Base-by-base conservation (phyloP, 1,140 invertebrate species). In the Pectinophora gossypiella region DNA sequence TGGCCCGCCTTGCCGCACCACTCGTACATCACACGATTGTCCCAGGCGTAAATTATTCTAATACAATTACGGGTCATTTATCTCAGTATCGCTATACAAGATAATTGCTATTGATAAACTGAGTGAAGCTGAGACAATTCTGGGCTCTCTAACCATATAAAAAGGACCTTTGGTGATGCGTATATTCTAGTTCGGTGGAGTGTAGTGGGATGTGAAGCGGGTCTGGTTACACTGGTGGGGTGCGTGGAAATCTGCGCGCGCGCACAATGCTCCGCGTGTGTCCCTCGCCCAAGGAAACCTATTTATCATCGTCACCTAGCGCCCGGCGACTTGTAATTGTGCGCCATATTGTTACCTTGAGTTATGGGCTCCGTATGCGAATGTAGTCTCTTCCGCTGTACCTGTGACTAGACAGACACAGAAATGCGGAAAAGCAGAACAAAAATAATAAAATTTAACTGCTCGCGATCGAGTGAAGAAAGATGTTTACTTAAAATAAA, bases 281-380 rank as follows among this genome's bases (percentile, higher is more conserved):
- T 77, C 68, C 57, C 62, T 64, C 63, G 66, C 64, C 67, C 61
- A 79, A 71, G 72, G 79, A 78, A 78, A 72, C 60, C 63, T 69
- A 84, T 86, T 84, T 83, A 75, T 86, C 80, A 84, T 86, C 80
- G 80, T 86, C 83, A 83, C 69, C 64, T 52, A 60, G 57, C 43
- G 58, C 60, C 62, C 62, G 59, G 68, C 55, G 72, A 69, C 72
- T 82, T 75, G 78, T 85, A 85, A 83, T 85, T 84, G 79, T 82
- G 61, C 63, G 67, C 68, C 64, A 78, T 79, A 84, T 82, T 84
- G 80, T 83, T 77, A 68, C 68, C 59, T 57, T 82, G 78, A 84
- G 66, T 78, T 84, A 86, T 84, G 69, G 72, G 61, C 53, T 48
- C 58, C 51, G 42, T 53, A 51, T 49, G 51, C 61, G 59, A 72